Evolutionary conservation across 2,888 invertebrate genomes (phyloP).

Genomic region (Pachymerium ferrugineum): DNA sequence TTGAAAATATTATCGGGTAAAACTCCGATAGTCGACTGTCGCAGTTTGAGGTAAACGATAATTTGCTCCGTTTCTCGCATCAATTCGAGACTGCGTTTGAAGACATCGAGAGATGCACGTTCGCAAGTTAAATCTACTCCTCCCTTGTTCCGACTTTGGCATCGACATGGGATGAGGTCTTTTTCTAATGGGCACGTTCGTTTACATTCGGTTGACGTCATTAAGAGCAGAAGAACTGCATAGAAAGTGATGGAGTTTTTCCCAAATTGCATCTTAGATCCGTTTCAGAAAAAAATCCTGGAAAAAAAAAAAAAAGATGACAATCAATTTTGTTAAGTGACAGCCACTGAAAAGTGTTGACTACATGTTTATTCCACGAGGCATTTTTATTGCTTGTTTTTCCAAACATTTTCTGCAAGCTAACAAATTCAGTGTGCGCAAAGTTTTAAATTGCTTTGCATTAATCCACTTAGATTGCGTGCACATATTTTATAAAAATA

Average conservation of each 20-base stretch:
- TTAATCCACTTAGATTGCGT: no score
- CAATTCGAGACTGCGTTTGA: conserved; percentile 48
- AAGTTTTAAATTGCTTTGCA: no score
- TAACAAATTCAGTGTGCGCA: no score
- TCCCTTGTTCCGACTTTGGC: conserved; percentile 79
- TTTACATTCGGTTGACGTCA: background rate
- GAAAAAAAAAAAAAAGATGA: background rate
- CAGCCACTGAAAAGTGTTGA: no score
- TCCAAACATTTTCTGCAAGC: no score
- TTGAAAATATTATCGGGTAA: conserved; percentile 70
- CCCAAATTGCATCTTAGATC: background rate
- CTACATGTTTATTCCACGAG: background rate
- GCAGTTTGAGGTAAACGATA: conserved; percentile 75
- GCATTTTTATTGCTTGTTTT: background rate
- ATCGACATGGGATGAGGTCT: conserved; percentile 60
- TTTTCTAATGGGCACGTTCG: background rate
- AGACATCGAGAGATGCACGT: conserved; percentile 72
- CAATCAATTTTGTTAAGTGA: no score
- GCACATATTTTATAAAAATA: no score
- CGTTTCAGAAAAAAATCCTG: background rate
- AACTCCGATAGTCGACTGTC: conserved; percentile 78
- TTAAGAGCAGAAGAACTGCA: background rate
- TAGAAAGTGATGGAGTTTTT: background rate
- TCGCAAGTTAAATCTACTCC: conserved; percentile 77
- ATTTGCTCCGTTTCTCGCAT: background rate